Conservation (phyloP, 2,797 vertebrate species). For the Lithobates pipiens region DNA sequence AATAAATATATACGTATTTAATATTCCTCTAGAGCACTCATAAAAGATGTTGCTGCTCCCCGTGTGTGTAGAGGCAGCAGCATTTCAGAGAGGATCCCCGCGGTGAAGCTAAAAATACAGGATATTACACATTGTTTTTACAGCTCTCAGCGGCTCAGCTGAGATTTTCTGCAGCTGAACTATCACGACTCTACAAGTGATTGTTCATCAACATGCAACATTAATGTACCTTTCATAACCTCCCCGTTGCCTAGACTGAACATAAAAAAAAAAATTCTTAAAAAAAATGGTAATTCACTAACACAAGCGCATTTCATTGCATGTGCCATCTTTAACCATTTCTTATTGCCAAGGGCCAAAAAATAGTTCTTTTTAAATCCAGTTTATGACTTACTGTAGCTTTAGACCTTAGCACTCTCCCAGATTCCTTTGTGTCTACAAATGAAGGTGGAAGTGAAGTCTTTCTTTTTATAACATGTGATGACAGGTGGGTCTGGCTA, state of each 20-base stretch:
- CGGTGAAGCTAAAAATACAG: conserved; percentile 59
- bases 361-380: background rate
- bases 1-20: conserved; percentile 5
- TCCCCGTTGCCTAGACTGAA: conserved; percentile 27
- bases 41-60: conserved; percentile 42
- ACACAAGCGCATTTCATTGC: background rate
- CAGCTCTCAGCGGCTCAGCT: conserved; percentile 51
- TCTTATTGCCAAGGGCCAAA: background rate
- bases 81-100: conserved; percentile 53
- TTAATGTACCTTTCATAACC: conserved; percentile 47
- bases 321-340: background rate
- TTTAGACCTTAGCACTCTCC: background rate
- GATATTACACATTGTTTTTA: conserved; percentile 63
- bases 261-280: background rate
- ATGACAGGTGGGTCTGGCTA: no score
- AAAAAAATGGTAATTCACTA: background rate
- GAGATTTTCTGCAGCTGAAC: conserved; percentile 59
- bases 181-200: conserved; percentile 57
- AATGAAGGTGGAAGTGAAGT: no score
- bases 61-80: conserved; percentile 37
- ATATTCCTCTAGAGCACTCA: conserved; percentile 21
- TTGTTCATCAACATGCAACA: conserved; percentile 46
- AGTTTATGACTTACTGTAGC: background rate
- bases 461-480: no score
- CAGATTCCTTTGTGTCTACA: no score